Evolutionary conservation across 2,888 invertebrate genomes (phyloP).

Genomic region (Leptinotarsa haldemani): DNA sequence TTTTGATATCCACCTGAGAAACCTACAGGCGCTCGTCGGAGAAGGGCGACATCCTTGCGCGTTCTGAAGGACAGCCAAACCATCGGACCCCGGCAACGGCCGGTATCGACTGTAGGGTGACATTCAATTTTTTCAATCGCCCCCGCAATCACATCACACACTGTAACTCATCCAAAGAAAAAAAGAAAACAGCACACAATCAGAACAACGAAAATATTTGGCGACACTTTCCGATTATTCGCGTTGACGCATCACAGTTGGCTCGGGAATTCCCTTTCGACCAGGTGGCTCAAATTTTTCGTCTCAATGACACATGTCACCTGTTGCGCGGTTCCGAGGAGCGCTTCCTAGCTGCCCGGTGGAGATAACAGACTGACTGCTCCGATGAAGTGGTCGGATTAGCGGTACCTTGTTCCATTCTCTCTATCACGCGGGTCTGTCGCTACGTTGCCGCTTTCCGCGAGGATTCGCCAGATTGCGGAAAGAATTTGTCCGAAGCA

Average conservation of each 20-base stretch:
- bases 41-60: slow-evolving; percentile 55
- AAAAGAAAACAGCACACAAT: slow-evolving; percentile 7
- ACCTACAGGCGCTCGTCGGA: slow-evolving; percentile 67
- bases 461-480: neutral
- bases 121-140: slow-evolving; percentile 55
- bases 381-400: slow-evolving; percentile 35
- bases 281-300: slow-evolving; percentile 18
- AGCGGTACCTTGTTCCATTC: slow-evolving; percentile 49
- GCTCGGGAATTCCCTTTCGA: slow-evolving; percentile 16
- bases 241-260: neutral
- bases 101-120: slow-evolving; percentile 66
- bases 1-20: slow-evolving; percentile 69
- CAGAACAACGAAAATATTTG: slow-evolving; percentile 19
- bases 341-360: slow-evolving; percentile 28
- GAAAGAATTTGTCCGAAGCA: neutral
- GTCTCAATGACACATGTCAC: slow-evolving; percentile 43
- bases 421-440: slow-evolving; percentile 39
- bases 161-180: neutral
- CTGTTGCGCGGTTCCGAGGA: slow-evolving; percentile 45
- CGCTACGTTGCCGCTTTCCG: slow-evolving; percentile 27
- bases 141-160: slow-evolving; percentile 40
- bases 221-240: slow-evolving; percentile 10
- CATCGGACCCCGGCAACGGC: slow-evolving; percentile 60
- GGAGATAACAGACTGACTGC: slow-evolving; percentile 37
- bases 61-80: slow-evolving; percentile 49